Conservation (phyloP, 2,797 vertebrate species). For the Hydrophis major region DNA sequence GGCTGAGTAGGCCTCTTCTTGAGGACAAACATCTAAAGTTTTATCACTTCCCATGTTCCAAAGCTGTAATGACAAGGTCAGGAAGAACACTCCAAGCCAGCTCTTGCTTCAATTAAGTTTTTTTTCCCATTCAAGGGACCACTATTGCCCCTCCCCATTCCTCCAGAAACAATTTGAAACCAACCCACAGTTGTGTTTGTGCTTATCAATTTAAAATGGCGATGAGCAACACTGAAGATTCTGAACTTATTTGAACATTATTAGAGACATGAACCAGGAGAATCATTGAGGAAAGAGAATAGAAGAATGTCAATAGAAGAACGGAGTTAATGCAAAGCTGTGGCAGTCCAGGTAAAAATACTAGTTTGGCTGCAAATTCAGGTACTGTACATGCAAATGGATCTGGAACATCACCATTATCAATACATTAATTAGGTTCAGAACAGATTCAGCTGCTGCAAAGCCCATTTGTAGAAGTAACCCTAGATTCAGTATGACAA, state of each 20-base stretch:
- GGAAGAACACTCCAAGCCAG: background rate
- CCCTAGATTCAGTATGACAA: background rate
- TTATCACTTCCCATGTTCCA: background rate
- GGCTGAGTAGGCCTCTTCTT: background rate
- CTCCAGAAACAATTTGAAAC: background rate
- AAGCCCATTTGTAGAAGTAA: background rate
- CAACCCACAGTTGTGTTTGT: background rate
- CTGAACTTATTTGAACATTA: background rate
- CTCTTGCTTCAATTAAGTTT: background rate
- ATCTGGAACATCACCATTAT: background rate
- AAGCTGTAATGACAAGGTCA: background rate
- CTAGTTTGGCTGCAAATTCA: background rate
- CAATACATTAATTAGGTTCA: background rate
- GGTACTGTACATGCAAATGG: background rate
- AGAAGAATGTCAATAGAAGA: background rate
- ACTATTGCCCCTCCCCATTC: background rate
- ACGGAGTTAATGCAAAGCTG: background rate
- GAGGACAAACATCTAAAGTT: background rate
- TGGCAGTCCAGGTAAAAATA: background rate
- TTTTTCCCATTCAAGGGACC: background rate
- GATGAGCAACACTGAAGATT: background rate
- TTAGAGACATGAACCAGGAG: background rate
- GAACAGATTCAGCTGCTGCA: background rate
- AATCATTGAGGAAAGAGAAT: background rate
- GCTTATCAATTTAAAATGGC: background rate